phyloP scores from a whole-genome alignment of 2,888 invertebrate genomes.

The Pollenia angustigena region DNA sequence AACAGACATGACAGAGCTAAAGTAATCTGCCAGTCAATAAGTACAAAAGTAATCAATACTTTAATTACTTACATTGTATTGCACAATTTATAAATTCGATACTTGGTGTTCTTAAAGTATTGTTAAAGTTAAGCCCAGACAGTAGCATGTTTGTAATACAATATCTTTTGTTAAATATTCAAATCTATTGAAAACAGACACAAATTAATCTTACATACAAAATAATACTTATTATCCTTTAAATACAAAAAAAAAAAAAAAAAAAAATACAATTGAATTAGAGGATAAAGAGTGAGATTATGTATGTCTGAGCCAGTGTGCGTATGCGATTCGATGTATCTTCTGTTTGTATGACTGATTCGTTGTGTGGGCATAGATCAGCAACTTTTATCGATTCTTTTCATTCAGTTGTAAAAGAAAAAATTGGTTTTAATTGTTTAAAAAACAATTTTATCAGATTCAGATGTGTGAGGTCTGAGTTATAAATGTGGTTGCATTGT shows the following conservation, averaged over 20 bases:
- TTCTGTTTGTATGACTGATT: neutral
- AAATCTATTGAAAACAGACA: conserved; percentile 43
- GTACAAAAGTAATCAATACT: conserved; percentile 45
- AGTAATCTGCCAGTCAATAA: neutral
- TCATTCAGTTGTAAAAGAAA: conserved; percentile 48
- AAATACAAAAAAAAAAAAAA: conserved; percentile 11
- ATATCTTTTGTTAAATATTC: conserved; percentile 39
- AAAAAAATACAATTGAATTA: conserved; percentile 40
- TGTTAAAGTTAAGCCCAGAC: conserved; percentile 57
- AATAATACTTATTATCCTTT: conserved; percentile 59
- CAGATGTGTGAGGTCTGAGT: conserved; percentile 62
- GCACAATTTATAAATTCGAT: neutral
- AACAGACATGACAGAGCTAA: neutral
- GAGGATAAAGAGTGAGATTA: conserved; percentile 38
- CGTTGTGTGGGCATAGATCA: conserved; percentile 59
- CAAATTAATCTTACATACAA: conserved; percentile 17
- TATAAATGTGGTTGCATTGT: conserved; percentile 56
- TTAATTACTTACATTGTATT: conserved; percentile 46
- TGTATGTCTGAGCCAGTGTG: conserved; percentile 46
- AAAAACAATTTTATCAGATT: conserved; percentile 50
- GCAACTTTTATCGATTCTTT: conserved; percentile 58
- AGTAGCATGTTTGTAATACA: conserved; percentile 56
- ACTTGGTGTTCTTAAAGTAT: conserved; percentile 9
- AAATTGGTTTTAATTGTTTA: conserved; percentile 46
- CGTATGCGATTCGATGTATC: neutral